A percentile compares a stretch with the other conserved stretches of the same genome.
Conservation (phyloP, 2,797 vertebrate species). For the Muraenolepis orangiensis region DNA sequence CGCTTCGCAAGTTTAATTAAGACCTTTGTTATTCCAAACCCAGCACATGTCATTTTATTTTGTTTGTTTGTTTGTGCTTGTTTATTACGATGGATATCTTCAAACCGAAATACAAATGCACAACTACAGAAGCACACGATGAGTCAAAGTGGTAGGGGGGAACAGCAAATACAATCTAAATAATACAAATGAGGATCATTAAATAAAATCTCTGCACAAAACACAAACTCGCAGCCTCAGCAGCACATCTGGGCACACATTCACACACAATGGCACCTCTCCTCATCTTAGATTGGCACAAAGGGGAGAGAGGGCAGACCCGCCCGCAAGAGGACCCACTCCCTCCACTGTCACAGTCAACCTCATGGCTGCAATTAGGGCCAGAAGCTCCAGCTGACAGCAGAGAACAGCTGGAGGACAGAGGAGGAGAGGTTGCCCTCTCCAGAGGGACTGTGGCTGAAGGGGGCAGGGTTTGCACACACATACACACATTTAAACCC, state of each 20-base stretch:
- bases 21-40: slow-evolving; percentile 39
- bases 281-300: slow-evolving; percentile 22
- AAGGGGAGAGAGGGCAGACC: slow-evolving; percentile 38
- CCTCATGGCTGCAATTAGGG: slow-evolving; percentile 58
- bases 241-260: background rate
- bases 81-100: background rate
- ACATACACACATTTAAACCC: slow-evolving; percentile 1
- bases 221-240: background rate
- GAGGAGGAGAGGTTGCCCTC: slow-evolving; percentile 40
- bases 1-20: slow-evolving; percentile 37
- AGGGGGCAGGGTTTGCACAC: background rate
- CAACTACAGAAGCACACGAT: no score
- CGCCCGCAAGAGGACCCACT: slow-evolving; percentile 23
- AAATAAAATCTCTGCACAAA: no score
- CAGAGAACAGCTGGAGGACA: slow-evolving; percentile 64
- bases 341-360: slow-evolving; percentile 54
- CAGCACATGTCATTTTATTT: slow-evolving; percentile 26
- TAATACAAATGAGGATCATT: no score
- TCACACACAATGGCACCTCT: slow-evolving; percentile 7
- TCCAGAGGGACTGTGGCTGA: slow-evolving; percentile 28
- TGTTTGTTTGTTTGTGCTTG: background rate
- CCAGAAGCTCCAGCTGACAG: slow-evolving; percentile 55
- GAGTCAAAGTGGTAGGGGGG: no score
- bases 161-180: no score
- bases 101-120: background rate